These are phyloP conservation scores for Muscicapa adusta DNA, from an alignment of 2,113 vertebrate genomes.

Conservation along the genomic window DNA sequence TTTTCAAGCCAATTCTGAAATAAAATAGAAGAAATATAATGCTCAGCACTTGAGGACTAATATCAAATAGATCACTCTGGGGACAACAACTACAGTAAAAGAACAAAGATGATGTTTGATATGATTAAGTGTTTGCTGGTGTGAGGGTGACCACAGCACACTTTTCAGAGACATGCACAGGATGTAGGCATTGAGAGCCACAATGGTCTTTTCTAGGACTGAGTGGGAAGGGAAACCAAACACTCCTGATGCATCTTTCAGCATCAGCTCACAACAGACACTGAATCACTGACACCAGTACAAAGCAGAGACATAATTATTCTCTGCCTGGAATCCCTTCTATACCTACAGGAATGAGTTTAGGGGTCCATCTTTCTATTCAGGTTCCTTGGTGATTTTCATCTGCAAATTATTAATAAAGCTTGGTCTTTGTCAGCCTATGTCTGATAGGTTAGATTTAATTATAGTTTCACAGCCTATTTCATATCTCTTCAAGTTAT, in stretches of 20 bases:
- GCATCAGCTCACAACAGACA: not conserved
- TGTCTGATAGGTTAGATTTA: not conserved
- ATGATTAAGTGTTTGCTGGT: not conserved
- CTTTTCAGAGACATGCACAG: not conserved
- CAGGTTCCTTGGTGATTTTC: not conserved
- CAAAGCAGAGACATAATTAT: not conserved
- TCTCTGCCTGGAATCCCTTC: not conserved
- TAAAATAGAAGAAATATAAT: not conserved
- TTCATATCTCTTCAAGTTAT: not conserved
- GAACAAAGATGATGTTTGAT: not conserved
- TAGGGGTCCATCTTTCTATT: not conserved
- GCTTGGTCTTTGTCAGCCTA: not conserved
- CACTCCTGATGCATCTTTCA: not conserved
- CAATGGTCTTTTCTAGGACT: not conserved
- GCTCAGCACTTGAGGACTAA: not conserved
- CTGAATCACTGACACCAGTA: not conserved
- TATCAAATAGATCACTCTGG: not conserved
- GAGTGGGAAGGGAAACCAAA: not conserved
- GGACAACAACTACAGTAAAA: not conserved
- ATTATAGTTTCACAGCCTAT: not conserved
- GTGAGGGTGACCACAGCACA: not conserved
- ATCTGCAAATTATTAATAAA: not conserved
- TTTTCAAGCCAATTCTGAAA: not conserved
- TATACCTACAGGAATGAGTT: accelerated
- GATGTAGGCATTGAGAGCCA: not conserved